Base-by-base conservation (phyloP, 2,888 invertebrate species). In the Campoplex capitator region DNA sequence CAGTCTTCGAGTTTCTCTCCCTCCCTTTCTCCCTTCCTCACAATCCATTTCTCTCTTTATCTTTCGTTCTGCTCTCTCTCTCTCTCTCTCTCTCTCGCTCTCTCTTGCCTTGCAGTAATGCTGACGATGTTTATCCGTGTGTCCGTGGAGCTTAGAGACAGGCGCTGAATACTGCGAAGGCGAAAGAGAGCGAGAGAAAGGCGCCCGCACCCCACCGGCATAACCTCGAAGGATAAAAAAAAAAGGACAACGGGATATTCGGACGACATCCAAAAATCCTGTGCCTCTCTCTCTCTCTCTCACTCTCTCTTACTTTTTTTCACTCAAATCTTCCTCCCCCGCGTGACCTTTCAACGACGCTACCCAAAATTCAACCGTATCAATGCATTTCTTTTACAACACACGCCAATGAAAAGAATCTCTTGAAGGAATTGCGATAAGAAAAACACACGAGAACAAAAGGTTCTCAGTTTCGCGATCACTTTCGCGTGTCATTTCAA, bases 171-270 rank as follows among this genome's bases (percentile, higher is more conserved):
- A 68, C n/a, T 48, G 51, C 51, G 71, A 28, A 48, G 0, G 6
- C 74, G 79, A 81, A 81, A 74, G 86, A 87, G 88, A 89, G 86
- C 73, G 89, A 87, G 88, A 84, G 81, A 87, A 88, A 88, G 82
- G 81, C 78, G 78, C 70, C 71, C 73, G 79, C 62, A 6, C 38
- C 4, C 38, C 38, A 45, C 83, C 42, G 45, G 78, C 67, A 73
- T 81, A 85, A 81, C 73, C 85, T 82, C 82, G 84, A 70, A 58
- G 84, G 74, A 58, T 51, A 62, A 81, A 84, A 82, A 84, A 82
- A 87, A 87, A 84, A 84, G 78, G 78, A 79, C 84, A 87, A 84
- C 87, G 81, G 87, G 48, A 87, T 81, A 74, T 79, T 84, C 80
- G 77, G 68, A 73, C 77, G 84, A 87, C 82, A 82, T 84, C 82